Percentiles rank a stretch among this genome's conserved stretches.
Evolutionary conservation across 2,113 vertebrate genomes (phyloP).

Genomic region (Chaetodon auriga): DNA sequence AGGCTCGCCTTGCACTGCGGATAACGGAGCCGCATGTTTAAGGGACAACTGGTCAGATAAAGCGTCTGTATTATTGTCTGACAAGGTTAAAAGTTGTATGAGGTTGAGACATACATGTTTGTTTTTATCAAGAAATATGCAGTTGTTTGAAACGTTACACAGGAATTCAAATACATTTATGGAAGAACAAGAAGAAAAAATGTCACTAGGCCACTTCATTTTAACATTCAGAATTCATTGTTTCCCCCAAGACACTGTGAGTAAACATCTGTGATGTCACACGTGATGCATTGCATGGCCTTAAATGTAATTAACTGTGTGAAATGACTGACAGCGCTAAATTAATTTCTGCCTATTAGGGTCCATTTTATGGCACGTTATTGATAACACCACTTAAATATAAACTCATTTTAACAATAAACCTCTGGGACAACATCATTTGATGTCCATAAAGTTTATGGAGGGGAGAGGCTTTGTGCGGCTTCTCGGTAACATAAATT

Average conservation of each 20-base stretch:
- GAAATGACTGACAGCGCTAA: neutral
- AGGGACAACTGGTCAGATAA: neutral
- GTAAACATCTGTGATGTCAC: constrained; percentile 14
- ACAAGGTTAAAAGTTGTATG: neutral
- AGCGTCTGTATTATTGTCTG: neutral
- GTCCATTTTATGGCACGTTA: constrained; percentile 19
- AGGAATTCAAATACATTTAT: too few species aligned
- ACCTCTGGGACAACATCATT: constrained; percentile 3
- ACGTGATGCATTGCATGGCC: constrained; percentile 10
- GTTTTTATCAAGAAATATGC: too few species aligned
- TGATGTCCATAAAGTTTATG: constrained; percentile 15
- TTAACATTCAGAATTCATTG: neutral
- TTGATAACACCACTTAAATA: neutral
- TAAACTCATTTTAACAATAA: constrained; percentile 1
- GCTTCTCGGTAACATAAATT: neutral
- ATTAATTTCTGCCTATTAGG: neutral
- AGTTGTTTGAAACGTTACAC: too few species aligned
- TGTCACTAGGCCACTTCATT: neutral
- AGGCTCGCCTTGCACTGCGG: neutral
- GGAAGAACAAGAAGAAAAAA: too few species aligned
- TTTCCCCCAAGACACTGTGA: neutral
- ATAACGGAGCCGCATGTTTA: neutral
- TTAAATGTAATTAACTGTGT: constrained; percentile 21
- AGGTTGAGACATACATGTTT: neutral
- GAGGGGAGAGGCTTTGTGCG: neutral